phyloP scores from a whole-genome alignment of 2,113 vertebrate species.

The Halcyon malimbica region DNA sequence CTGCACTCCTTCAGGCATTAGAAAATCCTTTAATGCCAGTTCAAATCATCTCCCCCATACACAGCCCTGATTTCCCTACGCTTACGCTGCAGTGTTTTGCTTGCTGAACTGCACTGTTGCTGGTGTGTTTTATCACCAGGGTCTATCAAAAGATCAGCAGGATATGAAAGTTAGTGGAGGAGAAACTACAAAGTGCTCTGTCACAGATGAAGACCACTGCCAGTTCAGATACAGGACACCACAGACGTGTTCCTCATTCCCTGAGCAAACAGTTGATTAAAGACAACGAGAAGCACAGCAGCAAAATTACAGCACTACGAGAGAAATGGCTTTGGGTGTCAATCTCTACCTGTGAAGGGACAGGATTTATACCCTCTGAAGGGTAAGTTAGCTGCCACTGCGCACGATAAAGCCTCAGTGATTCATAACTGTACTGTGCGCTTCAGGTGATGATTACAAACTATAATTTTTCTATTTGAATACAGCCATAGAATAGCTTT shows the following conservation, averaged over 20 bases:
- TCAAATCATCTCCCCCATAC: background rate
- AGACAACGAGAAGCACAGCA: background rate
- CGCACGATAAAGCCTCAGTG: background rate
- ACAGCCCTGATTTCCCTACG: background rate
- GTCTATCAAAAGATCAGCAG: background rate
- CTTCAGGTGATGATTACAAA: background rate
- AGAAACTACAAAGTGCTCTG: background rate
- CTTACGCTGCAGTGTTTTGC: background rate
- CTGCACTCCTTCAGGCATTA: background rate
- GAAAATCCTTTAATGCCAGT: background rate
- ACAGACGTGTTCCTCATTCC: fast-evolving
- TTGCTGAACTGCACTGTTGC: background rate
- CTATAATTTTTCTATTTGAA: background rate
- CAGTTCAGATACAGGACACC: background rate
- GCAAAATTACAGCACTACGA: background rate
- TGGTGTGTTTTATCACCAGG: background rate
- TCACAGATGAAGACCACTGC: background rate
- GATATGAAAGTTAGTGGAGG: background rate
- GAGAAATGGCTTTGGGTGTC: no score
- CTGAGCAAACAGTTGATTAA: background rate
- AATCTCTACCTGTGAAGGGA: background rate
- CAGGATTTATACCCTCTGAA: background rate
- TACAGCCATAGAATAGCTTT: background rate
- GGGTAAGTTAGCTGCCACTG: background rate
- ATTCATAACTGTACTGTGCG: fast-evolving